phyloP scores from a whole-genome alignment of 2,797 vertebrate species.

The Sylvilagus floridanus region DNA sequence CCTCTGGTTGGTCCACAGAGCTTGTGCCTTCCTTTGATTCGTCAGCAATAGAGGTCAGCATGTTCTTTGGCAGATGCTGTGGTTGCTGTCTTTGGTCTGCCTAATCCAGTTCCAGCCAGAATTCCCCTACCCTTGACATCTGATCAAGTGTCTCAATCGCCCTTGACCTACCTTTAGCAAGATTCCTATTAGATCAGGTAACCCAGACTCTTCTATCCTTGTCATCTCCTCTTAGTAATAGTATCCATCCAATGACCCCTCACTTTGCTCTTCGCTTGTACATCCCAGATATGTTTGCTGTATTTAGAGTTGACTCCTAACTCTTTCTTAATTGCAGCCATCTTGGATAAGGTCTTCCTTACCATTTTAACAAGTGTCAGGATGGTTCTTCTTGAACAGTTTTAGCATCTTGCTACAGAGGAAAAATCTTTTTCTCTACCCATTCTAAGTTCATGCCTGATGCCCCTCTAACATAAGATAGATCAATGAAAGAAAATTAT shows the following conservation, averaged over 20 bases:
- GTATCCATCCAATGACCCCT: not conserved
- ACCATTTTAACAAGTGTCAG: not conserved
- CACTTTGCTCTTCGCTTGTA: not conserved
- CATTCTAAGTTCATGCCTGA: not conserved
- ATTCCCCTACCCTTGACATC: not conserved
- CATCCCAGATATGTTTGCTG: not conserved
- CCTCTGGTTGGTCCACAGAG: too few species aligned
- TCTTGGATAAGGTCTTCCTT: not conserved
- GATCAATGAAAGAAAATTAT: not conserved
- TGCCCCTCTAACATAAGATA: not conserved
- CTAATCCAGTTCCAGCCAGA: not conserved
- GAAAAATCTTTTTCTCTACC: not conserved
- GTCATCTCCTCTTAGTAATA: not conserved
- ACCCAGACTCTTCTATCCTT: not conserved
- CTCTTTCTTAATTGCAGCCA: not conserved
- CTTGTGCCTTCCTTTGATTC: too few species aligned
- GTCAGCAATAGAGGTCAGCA: too few species aligned
- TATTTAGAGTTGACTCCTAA: not conserved
- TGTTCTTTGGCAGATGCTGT: too few species aligned
- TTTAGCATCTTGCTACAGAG: not conserved
- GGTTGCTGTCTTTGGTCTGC: not conserved
- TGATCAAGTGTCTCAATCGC: not conserved
- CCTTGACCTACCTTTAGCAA: not conserved
- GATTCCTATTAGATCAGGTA: not conserved
- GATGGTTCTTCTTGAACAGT: not conserved